A percentile compares a stretch with the other conserved stretches of the same genome.
Conservation (phyloP, 1,140 invertebrate species). For the Apis dorsata region DNA sequence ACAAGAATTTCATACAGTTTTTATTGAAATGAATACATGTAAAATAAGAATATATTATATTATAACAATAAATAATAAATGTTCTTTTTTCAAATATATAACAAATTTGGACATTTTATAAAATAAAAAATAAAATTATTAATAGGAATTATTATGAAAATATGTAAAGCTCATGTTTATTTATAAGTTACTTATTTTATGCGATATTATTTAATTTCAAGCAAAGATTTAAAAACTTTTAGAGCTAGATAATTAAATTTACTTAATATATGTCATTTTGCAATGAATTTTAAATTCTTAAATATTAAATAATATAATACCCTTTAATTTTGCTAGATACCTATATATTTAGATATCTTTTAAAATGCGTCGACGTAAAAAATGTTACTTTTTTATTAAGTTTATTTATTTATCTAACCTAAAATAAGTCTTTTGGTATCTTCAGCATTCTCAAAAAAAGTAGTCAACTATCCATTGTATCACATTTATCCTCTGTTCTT, state of each 20-base stretch:
- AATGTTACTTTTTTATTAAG: background rate
- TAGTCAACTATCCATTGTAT: slow-evolving; percentile 75
- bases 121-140: slow-evolving; percentile 59
- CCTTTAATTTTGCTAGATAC: slow-evolving; percentile 15
- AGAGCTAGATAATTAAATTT: slow-evolving; percentile 22
- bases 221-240: background rate
- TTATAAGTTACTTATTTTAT: slow-evolving; percentile 4
- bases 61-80: slow-evolving; percentile 66
- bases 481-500: slow-evolving; percentile 63
- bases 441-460: slow-evolving; percentile 58
- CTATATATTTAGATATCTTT: background rate
- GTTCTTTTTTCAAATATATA: slow-evolving; percentile 54
- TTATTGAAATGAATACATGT: background rate
- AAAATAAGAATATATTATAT: slow-evolving; percentile 1
- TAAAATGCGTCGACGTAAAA: background rate
- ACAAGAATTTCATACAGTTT: slow-evolving; percentile 9
- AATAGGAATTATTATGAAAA: slow-evolving; percentile 15
- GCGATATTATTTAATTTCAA: background rate
- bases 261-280: background rate
- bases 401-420: slow-evolving; percentile 16
- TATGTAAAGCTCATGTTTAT: background rate
- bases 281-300: slow-evolving; percentile 16
- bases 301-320: background rate
- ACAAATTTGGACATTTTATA: slow-evolving; percentile 60
- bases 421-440: slow-evolving; percentile 67